These are phyloP conservation scores for Agrotis puta DNA, from an alignment of 2,888 invertebrate genomes.

Conservation along the genomic window DNA sequence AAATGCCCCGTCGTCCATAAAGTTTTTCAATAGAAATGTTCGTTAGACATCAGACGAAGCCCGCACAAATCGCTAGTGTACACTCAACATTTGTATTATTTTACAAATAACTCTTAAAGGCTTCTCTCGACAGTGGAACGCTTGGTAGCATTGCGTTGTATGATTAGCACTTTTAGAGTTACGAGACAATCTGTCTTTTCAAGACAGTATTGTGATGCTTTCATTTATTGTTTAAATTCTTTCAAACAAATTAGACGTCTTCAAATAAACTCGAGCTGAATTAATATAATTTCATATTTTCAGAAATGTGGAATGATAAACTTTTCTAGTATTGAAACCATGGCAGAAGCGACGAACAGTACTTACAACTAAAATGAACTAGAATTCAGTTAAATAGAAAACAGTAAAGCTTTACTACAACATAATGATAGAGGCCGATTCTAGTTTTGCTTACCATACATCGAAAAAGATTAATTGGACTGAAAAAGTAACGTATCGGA, in stretches of 20 bases:
- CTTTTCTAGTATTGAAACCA: neutral
- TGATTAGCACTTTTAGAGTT: slow-evolving; percentile 54
- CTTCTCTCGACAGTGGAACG: slow-evolving; percentile 41
- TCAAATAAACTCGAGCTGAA: slow-evolving; percentile 7
- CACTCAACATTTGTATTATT: slow-evolving; percentile 64
- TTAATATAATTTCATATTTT: slow-evolving; percentile 9
- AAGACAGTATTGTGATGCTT: slow-evolving; percentile 23
- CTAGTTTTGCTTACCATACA: neutral
- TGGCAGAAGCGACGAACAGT: neutral
- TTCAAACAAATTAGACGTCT: slow-evolving; percentile 8
- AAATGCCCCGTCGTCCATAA: slow-evolving; percentile 67
- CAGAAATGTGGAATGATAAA: too few relatives aligned
- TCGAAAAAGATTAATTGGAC: neutral
- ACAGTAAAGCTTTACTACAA: slow-evolving; percentile 13
- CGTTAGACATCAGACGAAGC: slow-evolving; percentile 68
- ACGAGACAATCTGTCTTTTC: slow-evolving; percentile 45
- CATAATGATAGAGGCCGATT: neutral
- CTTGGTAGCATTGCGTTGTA: slow-evolving; percentile 49
- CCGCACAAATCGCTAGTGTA: slow-evolving; percentile 58
- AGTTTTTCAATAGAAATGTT: slow-evolving; percentile 83
- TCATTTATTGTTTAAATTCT: slow-evolving; percentile 33
- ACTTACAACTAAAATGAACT: neutral
- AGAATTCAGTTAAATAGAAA: neutral
- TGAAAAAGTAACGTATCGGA: neutral
- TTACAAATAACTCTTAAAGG: slow-evolving; percentile 62